Evolutionary conservation across 2,113 vertebrate species (phyloP), one percentile per base, ranked within the genome.

Genomic region (Pteronura brasiliensis): DNA sequence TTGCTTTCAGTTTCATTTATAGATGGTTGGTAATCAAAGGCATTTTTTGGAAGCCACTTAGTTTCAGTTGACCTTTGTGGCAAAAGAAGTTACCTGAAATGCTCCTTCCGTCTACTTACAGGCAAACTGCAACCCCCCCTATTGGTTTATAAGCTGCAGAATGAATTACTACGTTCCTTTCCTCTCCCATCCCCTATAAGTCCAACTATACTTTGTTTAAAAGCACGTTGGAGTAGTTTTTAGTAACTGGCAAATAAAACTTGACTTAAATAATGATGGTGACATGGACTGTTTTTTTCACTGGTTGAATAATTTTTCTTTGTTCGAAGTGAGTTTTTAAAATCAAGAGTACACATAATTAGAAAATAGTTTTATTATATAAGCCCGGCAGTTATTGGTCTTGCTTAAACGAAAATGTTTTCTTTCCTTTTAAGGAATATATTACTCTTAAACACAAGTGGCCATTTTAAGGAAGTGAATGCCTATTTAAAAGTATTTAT

Each of bases 1-100:
- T 97, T 95, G 42, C 67, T 97, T 97, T 97, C 69, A 81, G 59
- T 97, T 96, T 97, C 42, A 95, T 63, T 96, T 94, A 39, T 85
- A 83, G 90, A 90, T 80, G 77, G 23, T 13, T 59, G n/a, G 1
- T 83, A 80, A 55, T 71, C 12, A 47, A 23, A 55, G 47, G 29
- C 25, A 27, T 94, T 96, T 81, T 76, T 65, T 44, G n/a, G 31
- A 95, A 95, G 49, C 49, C 29, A 25, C 44, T 59, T 42, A 71
- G 61, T 95, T 91, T 97, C 77, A 39, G 21, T 88, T 96, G 65
- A 88, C 61, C 76, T 98, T 63, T 84, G 21, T 42, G 65, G 36
- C 89, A 65, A 91, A 90, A 27, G 13, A 67, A 65, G 36, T 74
- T 71, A 67, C 63, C 52, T 83, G n/a, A 74, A 63, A 93, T 82